A percentile compares a stretch with the other conserved stretches of the same genome.
phyloP scores from a whole-genome alignment of 2,113 vertebrate species.

The Colinus virginianus region DNA sequence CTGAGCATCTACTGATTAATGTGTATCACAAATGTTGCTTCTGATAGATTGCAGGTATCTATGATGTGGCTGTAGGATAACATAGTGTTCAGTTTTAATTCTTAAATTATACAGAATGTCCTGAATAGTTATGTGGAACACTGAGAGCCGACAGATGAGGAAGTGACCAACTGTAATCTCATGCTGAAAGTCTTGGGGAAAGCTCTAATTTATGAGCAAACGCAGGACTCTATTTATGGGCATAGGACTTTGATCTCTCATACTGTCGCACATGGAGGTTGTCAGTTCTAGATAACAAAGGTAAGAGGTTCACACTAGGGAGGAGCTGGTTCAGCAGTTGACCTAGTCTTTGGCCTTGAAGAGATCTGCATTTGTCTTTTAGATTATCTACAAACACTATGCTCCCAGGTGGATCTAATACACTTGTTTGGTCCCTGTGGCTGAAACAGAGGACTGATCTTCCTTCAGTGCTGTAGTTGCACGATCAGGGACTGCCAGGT shows the following conservation, averaged over 20 bases:
- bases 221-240: neutral
- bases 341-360: neutral
- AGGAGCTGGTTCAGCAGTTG: neutral
- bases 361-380: neutral
- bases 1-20: slow-evolving; percentile 58
- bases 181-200: neutral
- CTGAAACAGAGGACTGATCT: neutral
- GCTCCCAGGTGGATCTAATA: neutral
- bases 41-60: slow-evolving; percentile 57
- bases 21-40: neutral
- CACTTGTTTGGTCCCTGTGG: neutral
- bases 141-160: neutral
- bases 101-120: slow-evolving; percentile 39
- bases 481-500: neutral
- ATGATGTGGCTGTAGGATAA: slow-evolving; percentile 62
- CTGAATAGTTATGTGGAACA: slow-evolving; percentile 21
- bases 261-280: neutral
- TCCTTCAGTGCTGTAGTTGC: neutral
- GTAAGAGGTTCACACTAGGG: neutral
- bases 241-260: neutral
- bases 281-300: neutral
- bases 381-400: neutral
- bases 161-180: slow-evolving; percentile 21
- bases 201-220: neutral
- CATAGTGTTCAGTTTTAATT: slow-evolving; percentile 52